phyloP scores from a whole-genome alignment of 2,797 vertebrate genomes.

The Syngnathus acus region DNA sequence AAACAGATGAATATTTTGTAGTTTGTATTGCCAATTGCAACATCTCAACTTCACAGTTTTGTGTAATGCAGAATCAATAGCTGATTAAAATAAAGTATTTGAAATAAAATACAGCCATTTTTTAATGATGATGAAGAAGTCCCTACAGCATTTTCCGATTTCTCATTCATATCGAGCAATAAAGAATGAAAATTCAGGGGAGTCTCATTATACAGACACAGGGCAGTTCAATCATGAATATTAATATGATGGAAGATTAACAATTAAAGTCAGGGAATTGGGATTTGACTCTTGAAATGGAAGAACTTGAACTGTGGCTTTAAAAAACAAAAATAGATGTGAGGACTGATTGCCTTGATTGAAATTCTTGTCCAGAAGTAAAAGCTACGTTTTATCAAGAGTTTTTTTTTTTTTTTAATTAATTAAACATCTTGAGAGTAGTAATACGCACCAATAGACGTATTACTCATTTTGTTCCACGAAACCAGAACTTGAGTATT shows the following conservation, averaged over 20 bases:
- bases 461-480: background rate
- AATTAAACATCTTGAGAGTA: background rate
- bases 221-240: constrained; percentile 41
- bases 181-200: background rate
- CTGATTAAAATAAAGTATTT: background rate
- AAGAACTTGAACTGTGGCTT: constrained; percentile 47
- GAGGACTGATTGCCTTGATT: background rate
- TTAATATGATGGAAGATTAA: constrained; percentile 54
- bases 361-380: background rate
- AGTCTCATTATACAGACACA: background rate
- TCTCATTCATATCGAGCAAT: background rate
- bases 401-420: background rate
- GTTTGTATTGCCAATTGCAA: background rate
- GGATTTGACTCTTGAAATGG: constrained; percentile 59
- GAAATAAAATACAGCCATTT: background rate
- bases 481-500: background rate
- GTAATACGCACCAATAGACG: background rate
- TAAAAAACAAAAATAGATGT: constrained; percentile 7
- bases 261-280: constrained; percentile 55
- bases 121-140: background rate
- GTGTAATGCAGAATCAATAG: background rate
- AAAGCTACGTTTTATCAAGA: background rate
- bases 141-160: background rate
- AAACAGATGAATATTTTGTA: too few relatives aligned
- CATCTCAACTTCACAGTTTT: background rate